phyloP scores from a whole-genome alignment of 2,888 invertebrate species.

The Allacma fusca region DNA sequence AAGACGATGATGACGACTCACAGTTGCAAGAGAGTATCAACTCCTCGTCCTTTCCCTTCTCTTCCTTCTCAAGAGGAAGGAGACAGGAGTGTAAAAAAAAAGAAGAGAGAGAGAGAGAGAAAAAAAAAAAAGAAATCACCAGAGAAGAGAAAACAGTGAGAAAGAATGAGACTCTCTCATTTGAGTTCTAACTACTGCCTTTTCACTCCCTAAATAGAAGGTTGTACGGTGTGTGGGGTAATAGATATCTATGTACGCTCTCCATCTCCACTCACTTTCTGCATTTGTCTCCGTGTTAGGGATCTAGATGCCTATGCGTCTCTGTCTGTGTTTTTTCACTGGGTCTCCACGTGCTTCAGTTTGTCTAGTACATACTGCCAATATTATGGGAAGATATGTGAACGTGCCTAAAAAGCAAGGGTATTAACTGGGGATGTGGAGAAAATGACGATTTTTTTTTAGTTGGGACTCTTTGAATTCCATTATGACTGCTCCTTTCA shows the following conservation, averaged over 20 bases:
- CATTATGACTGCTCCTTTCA: background rate
- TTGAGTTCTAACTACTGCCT: constrained; percentile 26
- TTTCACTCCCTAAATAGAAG: constrained; percentile 26
- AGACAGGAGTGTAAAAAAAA: constrained; percentile 6
- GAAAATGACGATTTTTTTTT: constrained; percentile 32
- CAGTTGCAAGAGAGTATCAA: background rate
- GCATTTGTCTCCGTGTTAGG: background rate
- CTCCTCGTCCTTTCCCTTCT: background rate
- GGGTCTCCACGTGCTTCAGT: background rate
- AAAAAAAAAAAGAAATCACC: background rate
- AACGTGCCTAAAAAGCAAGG: constrained; percentile 14
- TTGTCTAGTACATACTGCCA: background rate
- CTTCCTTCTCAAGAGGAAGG: background rate
- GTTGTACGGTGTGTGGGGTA: constrained; percentile 5
- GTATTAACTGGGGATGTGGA: constrained; percentile 38
- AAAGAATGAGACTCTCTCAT: constrained; percentile 29
- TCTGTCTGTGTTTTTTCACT: background rate
- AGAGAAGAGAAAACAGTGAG: background rate
- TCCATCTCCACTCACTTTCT: constrained; percentile 14
- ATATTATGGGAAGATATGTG: constrained; percentile 32
- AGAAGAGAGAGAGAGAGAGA: background rate
- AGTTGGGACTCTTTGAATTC: constrained; percentile 3
- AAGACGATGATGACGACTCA: background rate
- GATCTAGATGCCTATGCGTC: background rate
- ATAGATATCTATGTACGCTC: constrained; percentile 2